Evolutionary conservation across 2,113 vertebrate genomes (phyloP), one percentile per base, ranked within the genome.

Genomic region (Procavia capensis): DNA sequence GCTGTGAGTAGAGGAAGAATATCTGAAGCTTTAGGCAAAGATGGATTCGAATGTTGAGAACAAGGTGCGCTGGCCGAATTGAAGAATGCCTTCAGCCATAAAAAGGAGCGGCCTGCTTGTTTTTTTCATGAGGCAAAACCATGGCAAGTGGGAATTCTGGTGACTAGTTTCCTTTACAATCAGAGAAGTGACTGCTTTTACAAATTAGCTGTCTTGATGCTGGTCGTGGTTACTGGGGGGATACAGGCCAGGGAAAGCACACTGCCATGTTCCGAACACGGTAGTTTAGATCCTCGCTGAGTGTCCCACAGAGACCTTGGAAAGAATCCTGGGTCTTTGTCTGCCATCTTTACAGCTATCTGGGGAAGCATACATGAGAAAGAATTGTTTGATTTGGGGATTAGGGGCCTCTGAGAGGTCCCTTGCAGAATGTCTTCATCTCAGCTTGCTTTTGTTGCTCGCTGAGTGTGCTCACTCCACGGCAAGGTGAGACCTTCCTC

Each of bases 381-480:
- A 91, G 74, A 81, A 90, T 20, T 72, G 78, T 98, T 96, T 96
- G 95, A 94, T 91, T 86, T 82, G 82, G 24, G 47, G 88, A 96
- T 96, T 96, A 96, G 3, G 22, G 36, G 22, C 17, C 22, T 79
- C 47, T 29, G 66, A 82, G 75, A 64, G 61, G 59, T 59, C 94
- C 80, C 59, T 50, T 24, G 84, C 90, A 88, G 36, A 95, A 95
- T 63, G 59, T 81, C 94, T 98, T 94, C 90, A 85, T 94, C 81
- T 97, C 66, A 39, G 74, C 88, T 57, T 91, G 85, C 88, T 94
- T 93, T 85, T 79, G 80, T 83, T 88, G 54, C 81, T 85, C 85
- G 92, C 95, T 95, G 92, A 83, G 90, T 31, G 5, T 54, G 36
- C 68, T 83, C 2, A 9, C 57, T 79, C 85, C 72, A 22, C 0